These are phyloP conservation scores for Stictocephala bisonia DNA, from an alignment of 2,888 invertebrate genomes.

Conservation along the genomic window DNA sequence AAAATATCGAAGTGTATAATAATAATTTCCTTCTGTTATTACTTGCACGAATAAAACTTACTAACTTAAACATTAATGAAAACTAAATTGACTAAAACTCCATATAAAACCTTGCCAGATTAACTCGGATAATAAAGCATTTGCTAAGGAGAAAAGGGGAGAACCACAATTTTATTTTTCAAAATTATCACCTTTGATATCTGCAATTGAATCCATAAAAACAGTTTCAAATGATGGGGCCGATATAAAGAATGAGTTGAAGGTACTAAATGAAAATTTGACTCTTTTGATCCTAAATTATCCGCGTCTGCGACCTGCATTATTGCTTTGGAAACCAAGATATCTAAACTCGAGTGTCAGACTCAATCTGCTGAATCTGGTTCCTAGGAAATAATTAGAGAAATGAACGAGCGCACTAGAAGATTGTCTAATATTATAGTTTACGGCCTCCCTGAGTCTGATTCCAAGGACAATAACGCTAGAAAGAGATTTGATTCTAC, in stretches of 20 bases:
- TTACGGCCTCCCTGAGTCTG: constrained; percentile 11
- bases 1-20: no score
- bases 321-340: neutral
- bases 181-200: no score
- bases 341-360: neutral
- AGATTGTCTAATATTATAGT: neutral
- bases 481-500: neutral
- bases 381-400: neutral
- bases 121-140: no score
- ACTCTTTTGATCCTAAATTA: constrained; percentile 12
- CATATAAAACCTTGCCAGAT: no score
- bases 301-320: neutral
- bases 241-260: neutral
- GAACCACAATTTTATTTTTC: no score
- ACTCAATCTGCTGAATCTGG: neutral
- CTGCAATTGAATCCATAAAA: no score
- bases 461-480: neutral
- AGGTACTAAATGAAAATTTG: neutral
- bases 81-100: no score
- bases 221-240: neutral
- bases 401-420: constrained; percentile 1
- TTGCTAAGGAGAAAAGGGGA: no score
- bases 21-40: no score
- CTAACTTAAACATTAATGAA: no score
- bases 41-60: no score